Evolutionary conservation across 2,113 vertebrate genomes (phyloP), one percentile per base, ranked within the genome.

Genomic region (Porphyrio hochstetteri): DNA sequence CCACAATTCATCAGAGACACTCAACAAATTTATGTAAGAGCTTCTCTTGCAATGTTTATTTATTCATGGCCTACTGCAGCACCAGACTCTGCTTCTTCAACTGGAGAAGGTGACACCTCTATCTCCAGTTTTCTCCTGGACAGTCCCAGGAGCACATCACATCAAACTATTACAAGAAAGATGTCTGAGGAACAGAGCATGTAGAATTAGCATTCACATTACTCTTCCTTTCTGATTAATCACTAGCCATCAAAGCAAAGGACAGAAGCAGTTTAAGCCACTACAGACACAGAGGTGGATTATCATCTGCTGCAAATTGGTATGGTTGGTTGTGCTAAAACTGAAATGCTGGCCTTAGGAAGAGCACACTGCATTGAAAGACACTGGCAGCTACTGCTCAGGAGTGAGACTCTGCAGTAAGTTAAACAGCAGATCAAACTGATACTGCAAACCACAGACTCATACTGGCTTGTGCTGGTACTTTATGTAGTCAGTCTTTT

Each of bases 71-170:
- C 40, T 33, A 12, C 33, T 59, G 50, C 19, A 42, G 27, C 21
- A 78, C n/a, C n/a, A 55, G 16, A 40, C 5, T 8, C 7, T 2
- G 2, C 23, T 57, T 85, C 35, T 33, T 60, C 40, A 25, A 0
- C 0, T 0, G 28, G 7, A 75, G 11, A 6, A 31, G 5, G 8
- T 44, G 19, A 50, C 8, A 15, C 11, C 33, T 72, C 3, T 36
- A 40, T 87, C 36, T 79, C 21, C n/a, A 27, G 33, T 42, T 25
- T 75, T 6, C 1, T 4, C 29, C 24, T 35, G 33, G 27, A 60
- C 14, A 85, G 27, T 52, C 4, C 15, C 20, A 38, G 77, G 8
- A 76, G 9, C 38, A 70, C 38, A 20, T 64, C 68, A 71, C 27
- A 23, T 63, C 31, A 59, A 27, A 88, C 8, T 68, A 16, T 60